These are phyloP conservation scores for Boloria euphrosyne DNA, from an alignment of 2,888 invertebrate species.

Conservation along the genomic window DNA sequence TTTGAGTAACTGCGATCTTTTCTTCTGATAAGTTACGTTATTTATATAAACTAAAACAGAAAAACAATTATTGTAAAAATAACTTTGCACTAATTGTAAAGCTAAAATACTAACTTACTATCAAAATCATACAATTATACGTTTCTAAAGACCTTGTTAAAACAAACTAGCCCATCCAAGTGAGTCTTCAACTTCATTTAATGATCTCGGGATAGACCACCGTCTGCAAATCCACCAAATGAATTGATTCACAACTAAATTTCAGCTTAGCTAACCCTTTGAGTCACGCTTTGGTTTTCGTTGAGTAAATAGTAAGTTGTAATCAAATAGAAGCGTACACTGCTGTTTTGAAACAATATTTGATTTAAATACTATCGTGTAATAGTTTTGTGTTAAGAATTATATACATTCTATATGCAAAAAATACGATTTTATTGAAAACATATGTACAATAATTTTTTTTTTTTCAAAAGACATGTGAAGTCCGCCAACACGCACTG, in stretches of 20 bases:
- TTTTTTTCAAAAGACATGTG: no score
- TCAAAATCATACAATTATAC: background rate
- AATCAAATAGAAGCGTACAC: slow-evolving; percentile 18
- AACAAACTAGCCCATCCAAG: slow-evolving; percentile 21
- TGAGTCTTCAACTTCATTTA: slow-evolving; percentile 58
- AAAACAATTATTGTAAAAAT: no score
- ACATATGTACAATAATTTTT: no score
- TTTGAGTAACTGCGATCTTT: no score
- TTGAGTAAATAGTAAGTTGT: slow-evolving; percentile 38
- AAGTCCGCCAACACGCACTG: no score
- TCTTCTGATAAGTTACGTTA: no score
- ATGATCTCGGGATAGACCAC: slow-evolving; percentile 55
- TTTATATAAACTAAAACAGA: no score
- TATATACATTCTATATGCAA: no score
- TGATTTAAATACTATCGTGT: background rate
- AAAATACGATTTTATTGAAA: no score
- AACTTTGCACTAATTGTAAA: no score
- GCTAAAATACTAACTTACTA: background rate
- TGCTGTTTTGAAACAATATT: slow-evolving; percentile 13
- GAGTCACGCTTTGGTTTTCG: slow-evolving; percentile 37
- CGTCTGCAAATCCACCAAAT: slow-evolving; percentile 57
- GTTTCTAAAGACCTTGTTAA: background rate
- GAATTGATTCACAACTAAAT: slow-evolving; percentile 55
- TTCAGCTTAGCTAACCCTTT: slow-evolving; percentile 43
- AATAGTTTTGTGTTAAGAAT: background rate